A percentile compares a stretch with the other conserved stretches of the same genome.
phyloP scores from a whole-genome alignment of 1,140 invertebrate species.

The Microvelia longipes region DNA sequence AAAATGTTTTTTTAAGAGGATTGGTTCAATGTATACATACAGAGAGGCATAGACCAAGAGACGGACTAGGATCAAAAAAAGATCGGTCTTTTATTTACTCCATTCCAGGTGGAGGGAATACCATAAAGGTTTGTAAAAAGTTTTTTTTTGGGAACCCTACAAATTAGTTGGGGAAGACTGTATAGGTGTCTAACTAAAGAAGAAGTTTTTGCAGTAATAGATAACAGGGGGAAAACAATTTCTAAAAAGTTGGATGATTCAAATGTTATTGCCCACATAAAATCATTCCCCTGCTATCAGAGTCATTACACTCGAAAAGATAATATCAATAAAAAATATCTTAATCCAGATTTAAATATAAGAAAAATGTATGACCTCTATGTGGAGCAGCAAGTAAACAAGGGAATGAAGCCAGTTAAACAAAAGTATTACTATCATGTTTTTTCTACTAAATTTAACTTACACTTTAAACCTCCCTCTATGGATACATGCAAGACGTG shows the following conservation, averaged over 20 bases:
- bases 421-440: slow-evolving; percentile 35
- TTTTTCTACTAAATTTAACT: slow-evolving; percentile 34
- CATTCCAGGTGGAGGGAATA: background rate
- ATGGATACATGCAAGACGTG: slow-evolving; percentile 26
- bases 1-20: background rate
- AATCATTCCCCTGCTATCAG: background rate
- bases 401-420: slow-evolving; percentile 29
- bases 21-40: background rate
- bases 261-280: slow-evolving; percentile 1
- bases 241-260: slow-evolving; percentile 2
- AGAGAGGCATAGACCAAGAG: background rate
- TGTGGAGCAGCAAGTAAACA: slow-evolving; percentile 28
- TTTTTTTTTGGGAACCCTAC: slow-evolving; percentile 2
- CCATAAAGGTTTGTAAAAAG: slow-evolving; percentile 5
- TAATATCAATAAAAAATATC: slow-evolving; percentile 33
- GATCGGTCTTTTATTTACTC: background rate
- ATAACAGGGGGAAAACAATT: background rate
- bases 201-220: background rate
- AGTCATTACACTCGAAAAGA: slow-evolving; percentile 27
- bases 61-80: background rate
- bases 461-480: slow-evolving; percentile 30
- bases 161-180: background rate
- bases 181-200: slow-evolving; percentile 1
- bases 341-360: slow-evolving; percentile 31
- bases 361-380: slow-evolving; percentile 35